Base-by-base conservation (phyloP, 1,140 invertebrate genomes). In the Eumeta japonica region DNA sequence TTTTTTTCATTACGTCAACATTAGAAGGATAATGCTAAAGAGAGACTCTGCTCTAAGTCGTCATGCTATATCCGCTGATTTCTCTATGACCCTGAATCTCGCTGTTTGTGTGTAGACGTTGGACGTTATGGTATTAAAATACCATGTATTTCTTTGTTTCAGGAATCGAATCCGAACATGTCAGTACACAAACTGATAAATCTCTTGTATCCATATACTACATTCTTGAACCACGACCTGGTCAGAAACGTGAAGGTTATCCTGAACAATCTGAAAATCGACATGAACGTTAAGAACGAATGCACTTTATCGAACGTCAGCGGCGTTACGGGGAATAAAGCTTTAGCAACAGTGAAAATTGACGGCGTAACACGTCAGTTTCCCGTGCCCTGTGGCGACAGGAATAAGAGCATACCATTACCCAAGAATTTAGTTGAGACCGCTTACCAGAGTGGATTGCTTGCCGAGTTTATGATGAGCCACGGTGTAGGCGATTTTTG, bases 401-500 rank as follows among this genome's bases (percentile, higher is more conserved):
- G 46, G 36, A 37, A 29, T 18, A 48, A 30, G 27, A 45, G 28
- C 10, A 45, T 45, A 28, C 41, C 53, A 47, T 42, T 35, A 19
- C 13, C 30, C 38, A 58, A 46, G 47, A 50, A 52, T 10, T 81
- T 81, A 60, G 79, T 95, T 12, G 80, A 85, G 47, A 91, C 90
- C 1, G 73, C 79, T 10, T 90, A 92, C 60, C 92, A 96, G 59
- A 86, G 90, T 46, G 73, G 79, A 17, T 60, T 95, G n/a, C 61
- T 97, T 15, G 77, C 85, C 20, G 81, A 88, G 39, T 78, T 97
- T 56, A 50, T 93, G 14, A 79, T 90, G 52, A 89, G 86, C 33
- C 88, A 92, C 64, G 71, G 81, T 39, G 81, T 84, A 4, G 80
- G 79, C 2, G 94, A 98, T 76, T 85, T 96, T 52, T 96, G 93